Evolutionary conservation across 2,797 vertebrate genomes (phyloP), one percentile per base, ranked within the genome.

Genomic region (Pteronotus mesoamericanus): DNA sequence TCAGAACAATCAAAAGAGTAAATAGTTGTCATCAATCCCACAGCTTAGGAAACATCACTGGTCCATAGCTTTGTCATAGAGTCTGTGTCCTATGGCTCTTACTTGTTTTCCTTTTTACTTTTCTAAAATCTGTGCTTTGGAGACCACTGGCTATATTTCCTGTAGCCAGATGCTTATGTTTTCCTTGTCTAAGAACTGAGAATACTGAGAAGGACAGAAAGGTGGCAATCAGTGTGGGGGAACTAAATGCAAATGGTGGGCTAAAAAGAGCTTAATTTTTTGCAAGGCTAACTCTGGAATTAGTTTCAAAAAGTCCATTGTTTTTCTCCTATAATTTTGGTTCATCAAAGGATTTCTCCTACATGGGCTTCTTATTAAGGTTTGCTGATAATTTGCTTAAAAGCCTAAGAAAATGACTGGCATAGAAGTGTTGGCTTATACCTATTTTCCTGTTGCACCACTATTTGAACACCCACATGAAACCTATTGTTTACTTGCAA

Each of bases 361-460:
- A 51, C 34, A 16, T 72, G 16, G 34, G 32, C 24, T 89, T 39
- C 75, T 97, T 74, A 85, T 89, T 94, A 87, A 95, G 24, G 19
- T 83, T 90, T 87, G 61, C 82, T 94, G 77, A 68, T 97, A 96
- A 97, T 96, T 98, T 95, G 66, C 77, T 57, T 93, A 92, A 96
- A 95, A 94, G 44, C 59, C 91, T 59, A 96, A 89, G 89, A 86
- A 94, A 96, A 91, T 89, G 86, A 86, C 86, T 85, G 82, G 26
- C 34, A 34, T 34, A 57, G 26, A 85, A 64, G 10, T 79, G 66
- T 37, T 91, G 64, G 3, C 22, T 86, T 78, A 34, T 2, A 51
- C 7, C 37, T 39, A 71, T 88, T 93, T 66, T 34, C 24, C 42
- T 78, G 48, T 46, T 10, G 6, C 29, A 53, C 14, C 44, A 22